Conservation (phyloP, 2,888 invertebrate genomes). For the Ophion obscuratus region DNA sequence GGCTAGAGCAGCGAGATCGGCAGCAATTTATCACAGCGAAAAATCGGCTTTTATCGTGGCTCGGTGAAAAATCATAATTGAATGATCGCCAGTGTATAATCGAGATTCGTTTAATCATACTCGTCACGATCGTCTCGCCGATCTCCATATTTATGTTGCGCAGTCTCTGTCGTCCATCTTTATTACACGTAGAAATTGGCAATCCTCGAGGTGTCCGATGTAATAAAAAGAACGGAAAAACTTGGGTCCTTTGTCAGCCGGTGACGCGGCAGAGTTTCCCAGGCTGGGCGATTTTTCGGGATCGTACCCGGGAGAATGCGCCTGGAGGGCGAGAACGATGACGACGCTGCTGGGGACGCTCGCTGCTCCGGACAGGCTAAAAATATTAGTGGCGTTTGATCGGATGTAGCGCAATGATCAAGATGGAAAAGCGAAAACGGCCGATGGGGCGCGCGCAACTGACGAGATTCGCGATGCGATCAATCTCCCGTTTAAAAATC, state of each 20-base stretch:
- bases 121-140: background rate
- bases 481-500: conserved; percentile 76
- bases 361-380: conserved; percentile 64
- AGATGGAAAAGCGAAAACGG: conserved; percentile 73
- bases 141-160: background rate
- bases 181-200: no score
- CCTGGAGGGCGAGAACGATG: conserved; percentile 6
- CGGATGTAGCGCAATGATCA: conserved; percentile 64
- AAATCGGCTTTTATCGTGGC: conserved; percentile 21
- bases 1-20: background rate
- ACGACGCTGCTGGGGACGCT: conserved; percentile 25
- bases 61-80: conserved; percentile 29
- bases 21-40: background rate
- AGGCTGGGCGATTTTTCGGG: conserved; percentile 7
- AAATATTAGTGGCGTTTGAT: conserved; percentile 65
- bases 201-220: no score
- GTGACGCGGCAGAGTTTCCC: conserved; percentile 14
- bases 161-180: no score
- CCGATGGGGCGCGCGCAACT: conserved; percentile 67
- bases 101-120: background rate
- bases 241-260: background rate
- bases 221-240: background rate
- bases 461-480: conserved; percentile 71
- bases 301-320: conserved; percentile 22
- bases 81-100: conserved; percentile 2